These are phyloP conservation scores for Drosophila anceps DNA, from an alignment of 2,888 invertebrate species.

Conservation along the genomic window DNA sequence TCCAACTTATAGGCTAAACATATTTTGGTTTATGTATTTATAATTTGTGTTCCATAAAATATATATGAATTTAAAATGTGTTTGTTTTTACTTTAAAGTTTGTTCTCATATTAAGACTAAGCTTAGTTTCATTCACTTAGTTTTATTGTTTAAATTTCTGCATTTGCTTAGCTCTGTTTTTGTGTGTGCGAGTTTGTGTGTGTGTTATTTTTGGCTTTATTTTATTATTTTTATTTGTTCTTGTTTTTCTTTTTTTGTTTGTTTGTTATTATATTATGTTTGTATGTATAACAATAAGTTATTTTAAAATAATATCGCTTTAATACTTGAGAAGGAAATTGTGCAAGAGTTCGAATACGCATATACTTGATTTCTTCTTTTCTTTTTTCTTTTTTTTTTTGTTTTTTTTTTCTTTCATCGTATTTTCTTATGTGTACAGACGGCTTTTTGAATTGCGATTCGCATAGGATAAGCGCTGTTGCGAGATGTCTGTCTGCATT, in stretches of 20 bases:
- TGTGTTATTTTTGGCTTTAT: constrained; percentile 34
- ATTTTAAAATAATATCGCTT: constrained; percentile 78
- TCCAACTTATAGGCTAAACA: constrained; percentile 55
- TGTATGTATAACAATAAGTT: constrained; percentile 71
- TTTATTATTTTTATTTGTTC: constrained; percentile 38
- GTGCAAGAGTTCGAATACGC: constrained; percentile 70
- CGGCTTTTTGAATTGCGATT: constrained; percentile 61
- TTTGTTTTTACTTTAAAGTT: constrained; percentile 35
- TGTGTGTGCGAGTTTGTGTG: constrained; percentile 35
- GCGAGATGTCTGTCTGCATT: constrained; percentile 51
- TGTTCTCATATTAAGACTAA: constrained; percentile 38
- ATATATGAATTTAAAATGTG: constrained; percentile 48
- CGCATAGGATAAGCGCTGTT: constrained; percentile 57
- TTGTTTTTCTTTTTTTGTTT: constrained; percentile 10
- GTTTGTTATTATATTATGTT: constrained; percentile 63
- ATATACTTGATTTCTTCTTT: constrained; percentile 29
- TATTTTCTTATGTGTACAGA: constrained; percentile 47
- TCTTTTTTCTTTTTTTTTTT: constrained; percentile 18
- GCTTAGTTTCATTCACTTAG: constrained; percentile 41
- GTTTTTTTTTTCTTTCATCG: constrained; percentile 35
- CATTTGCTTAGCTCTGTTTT: constrained; percentile 39
- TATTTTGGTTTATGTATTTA: constrained; percentile 40
- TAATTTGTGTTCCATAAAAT: constrained; percentile 56
- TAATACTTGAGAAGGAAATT: constrained; percentile 80
- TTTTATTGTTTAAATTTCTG: constrained; percentile 47